Conservation (phyloP, 2,888 invertebrate genomes). For the Ectemnius continuus region DNA sequence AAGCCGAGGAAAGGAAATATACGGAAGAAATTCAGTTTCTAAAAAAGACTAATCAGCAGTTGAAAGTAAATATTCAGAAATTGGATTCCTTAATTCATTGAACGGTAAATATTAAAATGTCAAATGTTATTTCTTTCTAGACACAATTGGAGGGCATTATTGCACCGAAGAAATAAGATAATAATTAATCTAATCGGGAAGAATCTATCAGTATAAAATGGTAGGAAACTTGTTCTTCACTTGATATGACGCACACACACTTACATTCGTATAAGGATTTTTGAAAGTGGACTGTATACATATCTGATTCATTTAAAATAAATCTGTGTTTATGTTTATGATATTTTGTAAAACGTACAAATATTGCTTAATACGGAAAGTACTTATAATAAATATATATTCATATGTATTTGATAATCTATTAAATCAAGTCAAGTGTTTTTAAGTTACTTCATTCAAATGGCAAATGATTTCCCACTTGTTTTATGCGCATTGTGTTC, state of each 20-base stretch:
- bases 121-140: conserved; percentile 77
- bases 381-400: conserved; percentile 63
- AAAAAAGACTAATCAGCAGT: conserved; percentile 95
- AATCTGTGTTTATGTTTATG: conserved; percentile 64
- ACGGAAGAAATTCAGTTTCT: conserved; percentile 94
- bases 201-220: conserved; percentile 23
- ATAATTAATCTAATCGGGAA: conserved; percentile 17
- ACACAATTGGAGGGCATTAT: conserved; percentile 96
- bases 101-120: not conserved
- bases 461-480: too few relatives aligned
- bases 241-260: too few relatives aligned
- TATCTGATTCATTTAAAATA: conserved; percentile 54
- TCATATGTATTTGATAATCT: conserved; percentile 26
- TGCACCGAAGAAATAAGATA: conserved; percentile 90
- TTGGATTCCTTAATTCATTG: conserved; percentile 10
- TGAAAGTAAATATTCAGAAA: conserved; percentile 84
- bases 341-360: conserved; percentile 71
- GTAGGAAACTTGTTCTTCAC: conserved; percentile 1
- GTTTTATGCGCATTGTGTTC: too few relatives aligned
- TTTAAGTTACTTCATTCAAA: too few relatives aligned
- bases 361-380: conserved; percentile 70
- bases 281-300: too few relatives aligned
- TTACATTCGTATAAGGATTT: too few relatives aligned
- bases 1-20: conserved; percentile 95
- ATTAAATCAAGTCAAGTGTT: not conserved